Conservation (phyloP, 2,113 vertebrate species). For the Chroicocephalus ridibundus region DNA sequence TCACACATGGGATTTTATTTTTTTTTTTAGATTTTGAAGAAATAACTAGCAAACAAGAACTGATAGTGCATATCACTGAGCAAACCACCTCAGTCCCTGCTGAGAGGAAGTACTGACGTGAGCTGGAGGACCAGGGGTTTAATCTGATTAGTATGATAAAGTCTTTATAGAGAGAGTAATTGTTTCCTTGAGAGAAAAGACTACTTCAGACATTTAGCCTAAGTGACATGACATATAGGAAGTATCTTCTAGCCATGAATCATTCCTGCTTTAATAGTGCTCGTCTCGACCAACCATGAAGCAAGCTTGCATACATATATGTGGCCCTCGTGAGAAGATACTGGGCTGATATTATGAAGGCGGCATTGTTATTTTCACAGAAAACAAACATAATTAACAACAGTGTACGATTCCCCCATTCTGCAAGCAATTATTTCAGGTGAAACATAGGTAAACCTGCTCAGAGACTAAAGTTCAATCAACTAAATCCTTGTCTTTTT, state of each 20-base stretch:
- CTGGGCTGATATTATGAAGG: not conserved
- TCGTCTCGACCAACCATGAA: not conserved
- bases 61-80: not conserved
- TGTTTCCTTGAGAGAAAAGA: not conserved
- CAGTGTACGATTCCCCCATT: not conserved
- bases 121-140: not conserved
- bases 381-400: not conserved
- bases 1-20: not conserved
- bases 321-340: not conserved
- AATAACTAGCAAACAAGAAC: not conserved
- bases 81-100: not conserved
- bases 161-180: not conserved
- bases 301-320: not conserved
- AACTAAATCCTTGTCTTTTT: not conserved
- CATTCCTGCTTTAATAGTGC: not conserved
- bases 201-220: not conserved
- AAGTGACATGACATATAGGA: not conserved
- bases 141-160: not conserved
- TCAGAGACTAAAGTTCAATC: not conserved
- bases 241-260: not conserved
- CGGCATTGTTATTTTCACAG: not conserved
- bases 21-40: not conserved
- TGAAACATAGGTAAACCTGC: not conserved
- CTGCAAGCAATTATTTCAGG: not conserved
- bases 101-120: not conserved